Base-by-base conservation (phyloP, 2,888 invertebrate genomes). In the Lepetodrilus schrolli region DNA sequence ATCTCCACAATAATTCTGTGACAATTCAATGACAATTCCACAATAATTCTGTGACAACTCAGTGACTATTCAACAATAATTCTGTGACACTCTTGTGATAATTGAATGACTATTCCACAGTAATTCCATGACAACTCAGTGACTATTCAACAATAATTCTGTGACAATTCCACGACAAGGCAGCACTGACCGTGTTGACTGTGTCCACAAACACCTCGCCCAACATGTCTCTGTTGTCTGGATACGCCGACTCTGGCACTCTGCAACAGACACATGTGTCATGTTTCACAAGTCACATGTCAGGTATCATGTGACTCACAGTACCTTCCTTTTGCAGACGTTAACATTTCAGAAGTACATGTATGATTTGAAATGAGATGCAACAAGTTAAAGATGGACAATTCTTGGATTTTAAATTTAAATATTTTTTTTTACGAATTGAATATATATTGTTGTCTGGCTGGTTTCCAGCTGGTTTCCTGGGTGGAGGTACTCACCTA, bases 121-220 rank as follows among this genome's bases (percentile, higher is more conserved):
- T 43, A 7, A 43, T 43, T 17, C 17, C n/a, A 43, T 43, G 7
- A 4, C 43, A 43, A 17, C 17, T 43, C 43, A 43, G 13, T 10
- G n/a, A 43, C 43, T 43, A 43, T 43, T 1, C 43, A n/a, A n/a
- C 8, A 43, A 2, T 43, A 8, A 1, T 58, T n/a, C 13, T 36
- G n/a, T 8, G 21, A n/a, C 4, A 36, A 1, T n/a, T 4, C 36
- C 7, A 66, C 13, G 23, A 17, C 20, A 20, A 17, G 0, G 26
- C n/a, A 20, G 65, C 5, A 84, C 87, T 85, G 73, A 90, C 90
- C 1, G 90, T 89, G 72, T 90, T 88, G 4, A 90, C 85, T 7
- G 90, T 90, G 76, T 90, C 90, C 0, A 90, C 86, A 82, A 89
- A 87, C 66, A 89, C 87, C 72, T 90, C 88, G 5, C 90, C 90